Evolutionary conservation across 2,797 vertebrate genomes (phyloP).

Genomic region (Glyptemys insculpta): DNA sequence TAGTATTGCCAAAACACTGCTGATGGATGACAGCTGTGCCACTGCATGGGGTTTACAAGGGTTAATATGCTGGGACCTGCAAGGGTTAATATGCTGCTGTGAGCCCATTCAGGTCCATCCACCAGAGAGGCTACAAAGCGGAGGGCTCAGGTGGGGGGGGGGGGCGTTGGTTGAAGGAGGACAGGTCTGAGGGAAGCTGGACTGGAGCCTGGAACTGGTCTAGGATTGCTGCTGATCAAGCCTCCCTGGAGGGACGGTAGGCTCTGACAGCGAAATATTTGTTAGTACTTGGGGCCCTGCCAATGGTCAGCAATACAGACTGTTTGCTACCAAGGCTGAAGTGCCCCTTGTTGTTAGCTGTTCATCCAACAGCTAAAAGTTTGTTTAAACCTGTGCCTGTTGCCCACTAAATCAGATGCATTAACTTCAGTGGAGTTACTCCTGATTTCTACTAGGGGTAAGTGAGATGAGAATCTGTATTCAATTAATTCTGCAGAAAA

Average conservation of each 20-base stretch:
- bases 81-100: neutral
- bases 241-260: neutral
- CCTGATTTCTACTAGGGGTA: constrained; percentile 1
- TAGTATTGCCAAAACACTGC: neutral
- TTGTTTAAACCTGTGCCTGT: constrained; percentile 32
- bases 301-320: neutral
- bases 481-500: constrained; percentile 16
- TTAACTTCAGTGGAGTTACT: neutral
- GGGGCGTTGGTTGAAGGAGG: neutral
- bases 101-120: neutral
- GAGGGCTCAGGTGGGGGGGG: too few relatives aligned
- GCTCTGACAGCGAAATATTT: neutral
- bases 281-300: neutral
- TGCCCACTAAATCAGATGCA: constrained; percentile 6
- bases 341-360: neutral
- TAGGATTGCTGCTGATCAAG: neutral
- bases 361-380: constrained; percentile 10
- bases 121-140: neutral
- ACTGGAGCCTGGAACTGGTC: neutral
- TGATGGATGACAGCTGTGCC: neutral
- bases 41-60: neutral
- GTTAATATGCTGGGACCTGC: neutral
- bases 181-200: neutral
- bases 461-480: neutral
- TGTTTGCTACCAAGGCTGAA: neutral